Evolutionary conservation across 2,888 invertebrate genomes (phyloP), one percentile per base, ranked within the genome.

Genomic region (Parascotia fuliginaria): DNA sequence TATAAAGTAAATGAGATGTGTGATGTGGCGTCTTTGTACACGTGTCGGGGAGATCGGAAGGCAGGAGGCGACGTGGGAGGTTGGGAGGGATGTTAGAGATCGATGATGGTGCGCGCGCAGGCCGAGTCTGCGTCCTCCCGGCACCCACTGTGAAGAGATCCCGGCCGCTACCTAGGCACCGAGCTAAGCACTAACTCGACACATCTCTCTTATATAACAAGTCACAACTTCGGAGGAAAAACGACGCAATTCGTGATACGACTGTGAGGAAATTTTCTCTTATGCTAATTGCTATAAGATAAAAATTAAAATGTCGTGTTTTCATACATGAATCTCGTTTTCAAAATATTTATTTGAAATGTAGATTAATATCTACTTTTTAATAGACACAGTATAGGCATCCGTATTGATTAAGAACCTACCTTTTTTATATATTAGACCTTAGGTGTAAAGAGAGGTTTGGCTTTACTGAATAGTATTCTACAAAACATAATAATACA

Each of bases 101-200:
- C 90, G 89, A 91, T 90, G 79, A 63, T 65, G 59, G 51, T 73
- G 83, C 84, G 87, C 89, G 87, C 83, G 88, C 55, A 61, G 62
- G 49, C 46, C 54, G 45, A 55, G 51, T 42, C 63, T 56, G 59
- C 67, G 59, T 64, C 72, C 51, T 58, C 56, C 44, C 49, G 61
- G 62, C 56, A 69, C 70, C 70, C 66, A 72, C 67, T 77, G 75
- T 73, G 78, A 79, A 75, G 67, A 70, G 75, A 75, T 74, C 77
- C 69, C 70, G 72, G 73, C 68, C 65, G 54, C 45, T 63, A 61
- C 65, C 56, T 65, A 66, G 57, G 49, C 51, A 60, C 54, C 54
- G 51, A 60, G 55, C 53, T 47, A 52, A 62, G 39, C 52, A 56
- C 62, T 68, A 50, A 42, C 40, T 55, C 41, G 14, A 50, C 46